Base-by-base conservation (phyloP, 2,113 vertebrate genomes). In the Dolichallabes microphthalmus region DNA sequence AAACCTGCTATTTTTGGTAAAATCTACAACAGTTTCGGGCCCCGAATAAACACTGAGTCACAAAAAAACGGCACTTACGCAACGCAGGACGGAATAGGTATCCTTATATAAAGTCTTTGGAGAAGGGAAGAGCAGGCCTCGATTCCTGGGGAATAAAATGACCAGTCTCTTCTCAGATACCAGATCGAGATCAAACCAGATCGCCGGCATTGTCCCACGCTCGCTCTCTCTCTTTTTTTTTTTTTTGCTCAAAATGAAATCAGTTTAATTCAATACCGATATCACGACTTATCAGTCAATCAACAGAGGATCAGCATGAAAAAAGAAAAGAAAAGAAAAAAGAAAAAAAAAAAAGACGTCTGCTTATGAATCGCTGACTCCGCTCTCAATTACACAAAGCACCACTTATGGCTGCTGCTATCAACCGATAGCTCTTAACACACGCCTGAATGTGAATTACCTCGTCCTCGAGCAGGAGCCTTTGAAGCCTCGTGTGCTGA, bases 371-470 rank as follows among this genome's bases (percentile, higher is more conserved):
- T 76, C 81, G 88, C 88, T 87, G 86, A 89, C 77, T 85, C 75
- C 20, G 88, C 83, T 87, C 74, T 89, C 86, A 69, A 57, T 85
- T 82, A 85, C 88, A 88, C 82, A 85, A 85, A 85, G 86, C 85
- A 45, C 63, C 88, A 85, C 86, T 86, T 87, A 79, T 39, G 30
- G 68, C 75, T 82, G 50, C 88, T 85, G 77, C 79, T 86, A 87
- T 91, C 87, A 86, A 84, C 81, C 86, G 87, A 74, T 69, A 85
- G 86, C 86, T 89, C 76, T 86, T 86, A 88, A 85, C 83, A 85
- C 78, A 87, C 81, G 66, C 61, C 58, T 71, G 45, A 27, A 78
- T 82, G 85, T 85, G 86, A 90, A 88, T 82, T 78, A 86, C 88
- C 90, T 83, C 88, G 87, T 82, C 87, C 85, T 83, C 71, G 20